Evolutionary conservation across 1,140 invertebrate genomes (phyloP), one percentile per base, ranked within the genome.

Genomic region (Drosophila obscura): DNA sequence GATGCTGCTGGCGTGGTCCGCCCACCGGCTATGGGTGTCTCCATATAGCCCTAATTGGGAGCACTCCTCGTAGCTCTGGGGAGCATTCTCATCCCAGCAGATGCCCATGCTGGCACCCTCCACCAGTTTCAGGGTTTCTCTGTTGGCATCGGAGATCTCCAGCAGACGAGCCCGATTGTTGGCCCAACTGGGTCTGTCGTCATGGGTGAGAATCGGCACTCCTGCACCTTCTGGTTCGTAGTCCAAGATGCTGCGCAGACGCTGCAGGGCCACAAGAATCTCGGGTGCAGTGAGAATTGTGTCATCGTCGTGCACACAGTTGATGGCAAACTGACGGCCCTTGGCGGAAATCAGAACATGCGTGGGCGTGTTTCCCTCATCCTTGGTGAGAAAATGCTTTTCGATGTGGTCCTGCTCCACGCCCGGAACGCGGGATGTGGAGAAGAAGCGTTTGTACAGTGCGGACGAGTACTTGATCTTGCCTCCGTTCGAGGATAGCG

Each of bases 391-490:
- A 44, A 92, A 92, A 49, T 92, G 78, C 22, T 63, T 87, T 39
- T 91, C 78, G 31, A 93, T 81, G 16, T 79, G 92, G 93, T 94
- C 94, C 71, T 93, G 93, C 77, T 94, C 93, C 50, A 94, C 85
- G n/a, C 95, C 95, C 5, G 95, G 95, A 45, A 95, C 91, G 19
- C 95, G 92, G 9, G 93, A 93, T 4, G 94, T 95, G 64, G 95
- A 95, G 85, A 95, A 96, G 48, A 95, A 92, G 16, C 93, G 88
- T 76, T 94, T 94, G 88, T 95, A 96, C 77, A 96, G 93, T 0
- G 73, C 74, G 28, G 92, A 92, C 8, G 90, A 88, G 60, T 92
- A 92, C 51, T 89, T 90, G n/a, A 87, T 80, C 52, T 87, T 88
- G 5, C 91, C 91, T 5, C 90, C 91, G 61, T 93, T 92, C 7